Percentiles rank a stretch among this genome's conserved stretches.
Conservation (phyloP, 2,888 invertebrate genomes). For the Eumerus sabulonum region DNA sequence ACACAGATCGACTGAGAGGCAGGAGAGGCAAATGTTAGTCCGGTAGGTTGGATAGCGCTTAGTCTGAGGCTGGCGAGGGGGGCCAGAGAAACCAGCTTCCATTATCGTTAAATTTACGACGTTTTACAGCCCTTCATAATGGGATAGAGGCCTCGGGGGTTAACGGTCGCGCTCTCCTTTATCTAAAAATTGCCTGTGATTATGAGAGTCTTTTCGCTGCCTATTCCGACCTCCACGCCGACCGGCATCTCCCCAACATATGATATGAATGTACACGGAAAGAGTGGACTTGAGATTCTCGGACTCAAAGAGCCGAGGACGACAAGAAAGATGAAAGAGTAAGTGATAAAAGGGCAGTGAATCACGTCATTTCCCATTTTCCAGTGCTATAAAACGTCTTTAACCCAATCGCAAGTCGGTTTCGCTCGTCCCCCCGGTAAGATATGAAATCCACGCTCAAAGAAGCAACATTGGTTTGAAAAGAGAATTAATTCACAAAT, state of each 20-base stretch:
- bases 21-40: background rate
- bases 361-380: slow-evolving; percentile 41
- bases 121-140: slow-evolving; percentile 65
- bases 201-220: slow-evolving; percentile 50
- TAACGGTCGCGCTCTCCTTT: slow-evolving; percentile 63
- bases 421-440: slow-evolving; percentile 7
- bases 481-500: slow-evolving; percentile 67
- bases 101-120: slow-evolving; percentile 69
- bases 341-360: slow-evolving; percentile 54
- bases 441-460: too few species aligned
- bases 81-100: slow-evolving; percentile 54
- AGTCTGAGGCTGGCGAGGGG: slow-evolving; percentile 36
- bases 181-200: slow-evolving; percentile 65
- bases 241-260: slow-evolving; percentile 14
- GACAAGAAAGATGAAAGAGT: slow-evolving; percentile 5
- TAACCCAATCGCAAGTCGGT: slow-evolving; percentile 28
- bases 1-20: slow-evolving; percentile 7
- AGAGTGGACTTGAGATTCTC: too few species aligned
- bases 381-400: slow-evolving; percentile 26
- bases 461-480: too few species aligned
- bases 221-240: background rate
- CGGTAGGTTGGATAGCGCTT: slow-evolving; percentile 29
- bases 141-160: slow-evolving; percentile 63
- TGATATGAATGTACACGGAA: background rate
- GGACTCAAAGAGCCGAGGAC: background rate